Base-by-base conservation (phyloP, 2,113 vertebrate genomes). In the Psephotus haematonotus region DNA sequence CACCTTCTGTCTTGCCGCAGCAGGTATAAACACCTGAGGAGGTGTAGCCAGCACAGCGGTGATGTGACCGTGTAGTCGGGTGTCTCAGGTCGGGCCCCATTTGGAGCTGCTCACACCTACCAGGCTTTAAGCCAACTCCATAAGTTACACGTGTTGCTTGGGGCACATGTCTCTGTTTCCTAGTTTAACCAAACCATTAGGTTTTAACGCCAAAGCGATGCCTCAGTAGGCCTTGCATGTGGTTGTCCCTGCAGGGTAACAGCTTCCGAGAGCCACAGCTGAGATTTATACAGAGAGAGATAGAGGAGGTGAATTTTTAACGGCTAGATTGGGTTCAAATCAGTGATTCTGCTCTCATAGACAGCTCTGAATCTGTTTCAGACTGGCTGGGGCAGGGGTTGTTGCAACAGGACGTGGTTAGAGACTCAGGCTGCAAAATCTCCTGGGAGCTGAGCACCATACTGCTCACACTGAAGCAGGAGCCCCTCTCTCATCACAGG, bases 211-310 rank as follows among this genome's bases (percentile, higher is more conserved):
- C 19, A 6, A 64, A 80, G 4, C 28, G 1, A 27, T 27, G 28
- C 13, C 7, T 3, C 6, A 1, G 1, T 5, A 7, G 31, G 16
- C 31, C 23, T 15, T 2, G 0, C 1, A 0, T 18, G 27, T 24
- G 1, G 16, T 25, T 25, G 27, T n/a, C 7, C 11, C 24, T 18
- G 3, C 6, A 2, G 24, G 13, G 3, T 4, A 29, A 28, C 22
- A 7, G 17, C 31, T 41, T 23, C 28, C 10, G 7, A 3, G 52
- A 5, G 31, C 46, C 24, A 0, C 22, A 41, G 2, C 4, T 2
- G 55, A 69, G 43, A 25, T 43, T 29, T 33, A 4, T 1, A 4
- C 11, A 1, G 7, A 27, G 31, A 27, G n/a, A 50, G 20, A 7
- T 11, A 8, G 7, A 5, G 3, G 13, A 57, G 13, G 3, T n/a